A percentile compares a stretch with the other conserved stretches of the same genome.
These are phyloP conservation scores for Sycophila sp. DNA, from an alignment of 1,140 invertebrate genomes.

Conservation along the genomic window DNA sequence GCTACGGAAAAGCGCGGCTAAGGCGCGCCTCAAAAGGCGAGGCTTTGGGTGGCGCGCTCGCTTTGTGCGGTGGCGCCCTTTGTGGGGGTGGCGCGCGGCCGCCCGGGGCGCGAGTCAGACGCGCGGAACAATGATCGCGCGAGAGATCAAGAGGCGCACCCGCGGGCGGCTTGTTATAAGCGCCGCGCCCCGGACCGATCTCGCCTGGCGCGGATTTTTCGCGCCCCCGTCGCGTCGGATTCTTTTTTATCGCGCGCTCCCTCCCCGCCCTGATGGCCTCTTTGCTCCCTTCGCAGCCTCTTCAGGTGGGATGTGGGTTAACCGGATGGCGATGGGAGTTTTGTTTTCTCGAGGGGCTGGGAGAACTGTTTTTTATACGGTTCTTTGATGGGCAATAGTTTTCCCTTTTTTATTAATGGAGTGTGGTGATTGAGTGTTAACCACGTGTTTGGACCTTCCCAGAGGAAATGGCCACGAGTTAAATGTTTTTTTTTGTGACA, in stretches of 20 bases:
- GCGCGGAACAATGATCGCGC: conserved; percentile 57
- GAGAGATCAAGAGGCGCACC: conserved; percentile 53
- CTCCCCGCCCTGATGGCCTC: not conserved
- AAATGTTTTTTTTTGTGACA: no score
- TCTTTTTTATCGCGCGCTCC: not conserved
- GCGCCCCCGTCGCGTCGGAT: not conserved
- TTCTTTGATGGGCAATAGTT: no score
- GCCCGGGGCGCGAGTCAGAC: conserved; percentile 42
- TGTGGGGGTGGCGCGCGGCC: no score
- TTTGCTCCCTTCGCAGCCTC: not conserved
- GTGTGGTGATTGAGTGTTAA: no score
- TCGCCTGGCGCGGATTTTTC: conserved; percentile 26
- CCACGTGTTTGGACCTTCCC: no score
- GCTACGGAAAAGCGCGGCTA: conserved; percentile 26
- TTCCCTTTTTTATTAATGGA: no score
- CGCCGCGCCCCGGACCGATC: no score
- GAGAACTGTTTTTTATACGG: no score
- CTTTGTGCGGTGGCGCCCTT: conserved; percentile 58
- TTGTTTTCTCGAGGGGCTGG: not conserved
- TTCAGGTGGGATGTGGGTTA: no score
- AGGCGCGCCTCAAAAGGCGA: conserved; percentile 64
- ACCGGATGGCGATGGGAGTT: no score
- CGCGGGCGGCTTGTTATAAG: conserved; percentile 60
- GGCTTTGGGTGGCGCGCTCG: conserved; percentile 56
- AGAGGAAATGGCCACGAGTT: no score